A percentile compares a stretch with the other conserved stretches of the same genome.
phyloP scores from a whole-genome alignment of 2,113 vertebrate species.

The Thamnaconus septentrionalis region DNA sequence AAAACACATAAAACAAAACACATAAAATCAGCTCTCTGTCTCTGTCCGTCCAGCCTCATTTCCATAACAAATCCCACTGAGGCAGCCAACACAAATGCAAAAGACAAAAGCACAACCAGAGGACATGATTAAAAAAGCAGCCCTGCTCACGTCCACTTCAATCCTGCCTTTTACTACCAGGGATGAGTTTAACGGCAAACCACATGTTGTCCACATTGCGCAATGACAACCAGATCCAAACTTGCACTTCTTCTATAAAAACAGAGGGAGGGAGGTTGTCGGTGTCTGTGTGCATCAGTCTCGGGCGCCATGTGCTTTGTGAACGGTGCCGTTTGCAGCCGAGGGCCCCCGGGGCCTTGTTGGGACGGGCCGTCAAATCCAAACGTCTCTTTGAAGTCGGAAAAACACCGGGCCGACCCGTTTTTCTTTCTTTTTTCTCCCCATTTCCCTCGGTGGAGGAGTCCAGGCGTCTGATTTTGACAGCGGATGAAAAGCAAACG shows the following conservation, averaged over 20 bases:
- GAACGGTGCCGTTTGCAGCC: constrained; percentile 14
- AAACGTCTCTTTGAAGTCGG: constrained; percentile 27
- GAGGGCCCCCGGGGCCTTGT: constrained; percentile 6
- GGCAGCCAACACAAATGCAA: too few species aligned
- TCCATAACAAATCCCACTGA: too few species aligned
- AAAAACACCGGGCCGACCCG: constrained; percentile 9
- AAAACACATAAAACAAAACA: constrained; percentile 23
- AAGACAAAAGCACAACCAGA: too few species aligned
- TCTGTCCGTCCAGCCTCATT: too few species aligned
- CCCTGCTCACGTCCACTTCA: neutral
- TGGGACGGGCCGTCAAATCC: constrained; percentile 10
- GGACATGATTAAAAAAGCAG: too few species aligned
- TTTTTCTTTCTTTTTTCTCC: constrained; percentile 16
- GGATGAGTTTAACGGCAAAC: constrained; percentile 20
- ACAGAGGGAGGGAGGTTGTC: constrained; percentile 21
- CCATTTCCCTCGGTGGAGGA: neutral
- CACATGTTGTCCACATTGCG: constrained; percentile 25
- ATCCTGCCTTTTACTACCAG: neutral
- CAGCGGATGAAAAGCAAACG: neutral
- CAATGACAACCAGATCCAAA: constrained; percentile 30
- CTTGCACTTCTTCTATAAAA: constrained; percentile 22
- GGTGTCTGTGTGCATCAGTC: constrained; percentile 27
- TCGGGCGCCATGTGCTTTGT: constrained; percentile 23
- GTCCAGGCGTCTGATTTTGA: too few species aligned
- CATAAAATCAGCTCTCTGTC: constrained; percentile 3